Conservation (phyloP, 2,888 invertebrate genomes). For the Strigamia transsilvanica region DNA sequence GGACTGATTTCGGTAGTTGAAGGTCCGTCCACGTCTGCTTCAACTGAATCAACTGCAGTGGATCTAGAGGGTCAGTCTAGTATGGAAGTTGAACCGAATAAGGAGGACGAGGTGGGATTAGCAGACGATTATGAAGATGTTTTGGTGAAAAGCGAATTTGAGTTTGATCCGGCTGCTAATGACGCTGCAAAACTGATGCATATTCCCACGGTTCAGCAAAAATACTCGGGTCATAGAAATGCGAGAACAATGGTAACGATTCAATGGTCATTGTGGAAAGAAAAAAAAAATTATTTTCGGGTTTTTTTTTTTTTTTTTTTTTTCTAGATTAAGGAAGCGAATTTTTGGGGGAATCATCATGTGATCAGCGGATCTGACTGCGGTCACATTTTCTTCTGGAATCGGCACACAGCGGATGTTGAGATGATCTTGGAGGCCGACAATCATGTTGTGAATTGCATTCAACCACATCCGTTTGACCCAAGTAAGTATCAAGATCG, state of each 20-base stretch:
- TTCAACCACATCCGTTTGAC: slow-evolving; percentile 82
- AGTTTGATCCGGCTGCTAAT: not conserved
- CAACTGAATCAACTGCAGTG: not conserved
- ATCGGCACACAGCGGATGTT: slow-evolving; percentile 74
- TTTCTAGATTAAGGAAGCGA: slow-evolving; percentile 78
- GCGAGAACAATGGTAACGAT: slow-evolving; percentile 68
- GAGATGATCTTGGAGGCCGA: slow-evolving; percentile 82
- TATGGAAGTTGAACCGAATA: not conserved
- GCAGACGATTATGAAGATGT: not conserved
- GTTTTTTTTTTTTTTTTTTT: slow-evolving; percentile 7
- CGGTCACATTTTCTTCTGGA: slow-evolving; percentile 86
- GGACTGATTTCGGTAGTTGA: slow-evolving; percentile 66
- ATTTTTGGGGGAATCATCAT: slow-evolving; percentile 82
- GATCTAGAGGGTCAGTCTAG: not conserved
- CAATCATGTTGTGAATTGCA: slow-evolving; percentile 81
- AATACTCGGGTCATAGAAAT: slow-evolving; percentile 81
- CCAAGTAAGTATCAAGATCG: slow-evolving; percentile 64
- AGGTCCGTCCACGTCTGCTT: not conserved
- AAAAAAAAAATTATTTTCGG: not conserved
- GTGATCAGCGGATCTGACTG: slow-evolving; percentile 90
- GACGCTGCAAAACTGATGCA: not conserved
- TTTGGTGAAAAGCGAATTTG: not conserved
- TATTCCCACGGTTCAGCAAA: slow-evolving; percentile 64
- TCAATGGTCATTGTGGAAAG: not conserved
- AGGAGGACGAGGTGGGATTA: not conserved